Conservation (phyloP, 2,113 vertebrate species). For the Hyperopisus bebe region DNA sequence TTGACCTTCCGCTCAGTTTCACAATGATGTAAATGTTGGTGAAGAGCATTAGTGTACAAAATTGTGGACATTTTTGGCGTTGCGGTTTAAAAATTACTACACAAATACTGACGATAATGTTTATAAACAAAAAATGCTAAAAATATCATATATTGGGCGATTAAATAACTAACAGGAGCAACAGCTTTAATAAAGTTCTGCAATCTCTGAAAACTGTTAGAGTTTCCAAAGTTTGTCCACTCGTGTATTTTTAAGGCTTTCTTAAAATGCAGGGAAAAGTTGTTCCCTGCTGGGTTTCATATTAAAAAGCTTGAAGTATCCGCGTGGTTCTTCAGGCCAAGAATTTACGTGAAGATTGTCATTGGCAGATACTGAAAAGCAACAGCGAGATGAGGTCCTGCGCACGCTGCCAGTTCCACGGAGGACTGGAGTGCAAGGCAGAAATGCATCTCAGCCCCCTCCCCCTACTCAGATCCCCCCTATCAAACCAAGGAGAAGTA, state of each 20-base stretch:
- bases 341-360: neutral
- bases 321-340: neutral
- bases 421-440: neutral
- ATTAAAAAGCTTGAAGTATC: neutral
- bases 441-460: neutral
- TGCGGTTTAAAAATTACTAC: neutral
- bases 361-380: neutral
- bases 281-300: neutral
- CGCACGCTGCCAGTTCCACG: neutral
- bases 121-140: neutral
- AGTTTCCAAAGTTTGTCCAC: neutral
- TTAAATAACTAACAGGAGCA: neutral
- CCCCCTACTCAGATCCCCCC: neutral
- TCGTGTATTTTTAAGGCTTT: neutral
- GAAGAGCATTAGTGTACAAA: neutral
- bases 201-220: neutral
- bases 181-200: neutral
- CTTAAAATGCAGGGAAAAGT: neutral
- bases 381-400: neutral
- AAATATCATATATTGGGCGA: neutral
- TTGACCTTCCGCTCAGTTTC: neutral
- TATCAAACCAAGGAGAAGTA: slow-evolving; percentile 13
- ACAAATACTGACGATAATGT: neutral
- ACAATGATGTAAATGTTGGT: neutral
- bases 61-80: neutral